Evolutionary conservation across 2,113 vertebrate species (phyloP), one percentile per base, ranked within the genome.

Genomic region (Eudyptes chrysolophus): DNA sequence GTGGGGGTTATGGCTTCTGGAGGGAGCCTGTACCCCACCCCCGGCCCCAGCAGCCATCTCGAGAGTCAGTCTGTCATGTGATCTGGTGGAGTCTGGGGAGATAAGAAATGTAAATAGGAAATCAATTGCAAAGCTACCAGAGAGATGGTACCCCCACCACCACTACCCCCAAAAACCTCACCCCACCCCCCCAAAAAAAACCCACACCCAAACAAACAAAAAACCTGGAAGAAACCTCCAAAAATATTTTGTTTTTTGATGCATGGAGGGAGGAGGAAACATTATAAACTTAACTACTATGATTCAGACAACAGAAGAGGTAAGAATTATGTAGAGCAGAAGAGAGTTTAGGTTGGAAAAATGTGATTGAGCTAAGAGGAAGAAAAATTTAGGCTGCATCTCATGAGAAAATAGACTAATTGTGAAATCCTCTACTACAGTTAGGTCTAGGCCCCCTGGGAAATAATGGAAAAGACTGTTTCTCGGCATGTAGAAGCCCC

Each of bases 301-400:
- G 46, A 85, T 77, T 91, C 52, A 69, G 58, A 29, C 46, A 85
- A 44, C 6, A 46, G 65, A 76, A 91, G 49, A 6, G 0, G 49
- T 13, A 87, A 71, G 74, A 96, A 92, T 96, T 97, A 97, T 97
- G 78, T 96, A 76, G 88, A 96, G 91, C 94, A 95, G 86, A 95
- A 95, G 57, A 97, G 90, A 89, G 29, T 95, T 95, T 93, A 72
- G 87, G 94, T 77, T 80, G 54, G 69, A 87, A 97, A 94, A 94
- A 92, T 79, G 77, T 68, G 65, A 89, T 96, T 92, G 95, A 94
- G 79, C 94, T 94, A 93, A 92, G 81, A 91, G 69, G 76, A 94
- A 90, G 89, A 95, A 95, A 97, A 96, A 97, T 96, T 87, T 96
- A 96, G 97, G 96, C 94, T 97, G 89, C 93, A 85, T 95, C 96